phyloP scores from a whole-genome alignment of 2,113 vertebrate species.

The Dromas ardeola region DNA sequence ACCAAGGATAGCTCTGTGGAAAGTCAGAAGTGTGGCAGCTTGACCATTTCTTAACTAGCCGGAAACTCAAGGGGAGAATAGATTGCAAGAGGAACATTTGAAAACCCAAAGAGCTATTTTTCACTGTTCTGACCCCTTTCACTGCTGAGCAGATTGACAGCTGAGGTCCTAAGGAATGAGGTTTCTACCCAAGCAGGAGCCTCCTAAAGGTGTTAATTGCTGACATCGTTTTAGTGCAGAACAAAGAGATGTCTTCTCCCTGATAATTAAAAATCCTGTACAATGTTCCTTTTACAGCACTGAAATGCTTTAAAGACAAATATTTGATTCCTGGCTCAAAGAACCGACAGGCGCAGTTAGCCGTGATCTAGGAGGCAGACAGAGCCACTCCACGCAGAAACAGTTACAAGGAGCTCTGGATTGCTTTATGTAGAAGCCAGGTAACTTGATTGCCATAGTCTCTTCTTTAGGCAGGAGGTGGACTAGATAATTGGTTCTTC shows the following conservation, averaged over 20 bases:
- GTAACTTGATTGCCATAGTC: background rate
- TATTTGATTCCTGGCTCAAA: background rate
- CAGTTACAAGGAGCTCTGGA: background rate
- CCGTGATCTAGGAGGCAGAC: background rate
- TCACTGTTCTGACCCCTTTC: background rate
- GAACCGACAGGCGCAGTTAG: background rate
- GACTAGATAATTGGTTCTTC: background rate
- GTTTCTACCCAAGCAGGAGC: background rate
- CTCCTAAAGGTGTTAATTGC: background rate
- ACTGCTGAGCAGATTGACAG: background rate
- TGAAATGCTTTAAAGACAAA: background rate
- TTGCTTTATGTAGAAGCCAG: background rate
- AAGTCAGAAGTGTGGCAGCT: background rate
- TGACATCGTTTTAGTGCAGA: background rate
- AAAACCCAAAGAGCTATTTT: background rate
- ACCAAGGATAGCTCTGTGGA: background rate
- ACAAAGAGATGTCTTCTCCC: background rate
- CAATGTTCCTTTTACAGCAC: background rate
- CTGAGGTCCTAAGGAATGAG: background rate
- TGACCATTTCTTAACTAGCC: background rate
- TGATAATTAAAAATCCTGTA: background rate
- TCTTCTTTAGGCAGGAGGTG: background rate
- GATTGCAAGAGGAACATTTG: background rate
- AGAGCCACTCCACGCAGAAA: background rate
- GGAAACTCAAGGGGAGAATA: background rate